Evolutionary conservation across 2,888 invertebrate species (phyloP).

Genomic region (Synanthedon andrenaeformis): DNA sequence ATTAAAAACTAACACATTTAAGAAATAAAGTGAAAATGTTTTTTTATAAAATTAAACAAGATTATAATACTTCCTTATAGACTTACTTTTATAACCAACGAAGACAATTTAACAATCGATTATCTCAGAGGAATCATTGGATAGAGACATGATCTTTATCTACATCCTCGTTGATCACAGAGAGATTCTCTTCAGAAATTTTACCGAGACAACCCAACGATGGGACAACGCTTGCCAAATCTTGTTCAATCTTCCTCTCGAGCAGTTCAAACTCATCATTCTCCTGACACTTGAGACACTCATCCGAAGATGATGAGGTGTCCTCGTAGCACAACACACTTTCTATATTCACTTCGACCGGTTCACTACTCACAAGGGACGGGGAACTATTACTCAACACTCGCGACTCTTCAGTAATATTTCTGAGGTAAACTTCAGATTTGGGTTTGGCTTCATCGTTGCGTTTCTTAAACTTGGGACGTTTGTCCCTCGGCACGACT

Average conservation of each 20-base stretch:
- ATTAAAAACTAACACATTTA: no score
- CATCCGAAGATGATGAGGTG: slow-evolving; percentile 59
- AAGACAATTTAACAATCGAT: neutral
- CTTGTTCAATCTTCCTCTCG: slow-evolving; percentile 50
- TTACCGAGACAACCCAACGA: slow-evolving; percentile 41
- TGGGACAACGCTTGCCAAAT: slow-evolving; percentile 25
- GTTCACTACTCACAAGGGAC: slow-evolving; percentile 25
- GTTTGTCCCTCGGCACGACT: slow-evolving; percentile 40
- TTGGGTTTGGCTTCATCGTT: slow-evolving; percentile 26
- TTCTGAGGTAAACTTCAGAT: slow-evolving; percentile 29
- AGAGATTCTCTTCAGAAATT: slow-evolving; percentile 58
- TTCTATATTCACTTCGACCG: slow-evolving; percentile 54
- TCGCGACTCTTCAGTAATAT: slow-evolving; percentile 28
- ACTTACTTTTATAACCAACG: no score
- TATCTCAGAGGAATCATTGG: neutral
- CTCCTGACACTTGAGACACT: slow-evolving; percentile 46
- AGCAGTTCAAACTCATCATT: slow-evolving; percentile 50
- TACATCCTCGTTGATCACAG: slow-evolving; percentile 35
- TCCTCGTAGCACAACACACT: slow-evolving; percentile 54
- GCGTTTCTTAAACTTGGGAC: slow-evolving; percentile 12
- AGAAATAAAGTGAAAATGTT: no score
- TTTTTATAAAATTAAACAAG: no score
- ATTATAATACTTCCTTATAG: no score
- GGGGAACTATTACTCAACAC: slow-evolving; percentile 48
- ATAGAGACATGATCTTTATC: slow-evolving; percentile 15